phyloP scores from a whole-genome alignment of 2,113 vertebrate genomes.

The Columba livia region DNA sequence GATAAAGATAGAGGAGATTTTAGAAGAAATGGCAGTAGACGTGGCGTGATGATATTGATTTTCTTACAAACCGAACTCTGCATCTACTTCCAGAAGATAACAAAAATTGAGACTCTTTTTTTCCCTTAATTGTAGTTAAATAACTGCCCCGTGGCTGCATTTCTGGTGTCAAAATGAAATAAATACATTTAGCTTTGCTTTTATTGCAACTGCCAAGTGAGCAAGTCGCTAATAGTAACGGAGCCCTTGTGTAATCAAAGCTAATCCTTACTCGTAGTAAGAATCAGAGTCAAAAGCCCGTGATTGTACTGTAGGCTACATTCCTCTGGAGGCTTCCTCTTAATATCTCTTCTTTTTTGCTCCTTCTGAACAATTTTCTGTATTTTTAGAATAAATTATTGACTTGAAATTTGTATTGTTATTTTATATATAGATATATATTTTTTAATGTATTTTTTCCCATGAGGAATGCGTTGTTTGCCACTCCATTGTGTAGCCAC shows the following conservation, averaged over 20 bases:
- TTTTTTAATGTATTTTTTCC: too few relatives aligned
- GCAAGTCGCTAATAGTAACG: constrained; percentile 41
- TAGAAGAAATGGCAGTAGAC: neutral
- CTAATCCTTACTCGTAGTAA: constrained; percentile 48
- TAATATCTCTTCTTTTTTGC: neutral
- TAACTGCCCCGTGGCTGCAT: neutral
- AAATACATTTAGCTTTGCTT: neutral
- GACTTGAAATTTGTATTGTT: neutral
- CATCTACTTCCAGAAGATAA: neutral
- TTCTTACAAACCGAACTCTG: neutral
- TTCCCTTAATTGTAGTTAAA: neutral
- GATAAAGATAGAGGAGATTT: neutral
- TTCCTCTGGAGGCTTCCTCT: constrained; percentile 7
- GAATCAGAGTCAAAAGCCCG: constrained; percentile 33
- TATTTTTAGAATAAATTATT: neutral
- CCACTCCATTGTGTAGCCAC: neutral
- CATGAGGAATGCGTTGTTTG: neutral
- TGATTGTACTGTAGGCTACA: constrained; percentile 24
- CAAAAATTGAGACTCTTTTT: neutral
- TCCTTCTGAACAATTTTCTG: neutral
- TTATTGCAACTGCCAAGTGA: constrained; percentile 34
- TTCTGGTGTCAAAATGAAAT: constrained; percentile 33
- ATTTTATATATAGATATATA: neutral
- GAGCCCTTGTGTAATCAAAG: constrained; percentile 50
- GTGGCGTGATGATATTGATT: neutral